Evolutionary conservation across 2,888 invertebrate species (phyloP), one percentile per base, ranked within the genome.

Genomic region (Hyppa rectilinea): DNA sequence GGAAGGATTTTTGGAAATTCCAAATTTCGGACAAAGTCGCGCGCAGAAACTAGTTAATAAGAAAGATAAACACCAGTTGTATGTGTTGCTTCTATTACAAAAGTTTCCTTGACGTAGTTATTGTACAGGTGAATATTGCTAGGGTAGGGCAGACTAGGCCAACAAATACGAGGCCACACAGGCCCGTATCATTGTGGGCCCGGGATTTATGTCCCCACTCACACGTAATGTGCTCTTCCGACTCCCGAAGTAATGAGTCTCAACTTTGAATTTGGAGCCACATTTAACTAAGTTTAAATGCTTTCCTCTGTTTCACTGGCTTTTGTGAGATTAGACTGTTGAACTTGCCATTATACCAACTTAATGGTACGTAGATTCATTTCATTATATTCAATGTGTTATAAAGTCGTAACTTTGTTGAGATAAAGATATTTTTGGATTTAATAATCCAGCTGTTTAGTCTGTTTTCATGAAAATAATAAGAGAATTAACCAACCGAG

Each of bases 221-320:
- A 68, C 69, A 66, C 56, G 62, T 81, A 77, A 83, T 77, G 71
- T 71, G 69, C 64, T 64, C 76, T 76, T 76, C 80, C 73, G 45
- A 71, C 63, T 68, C 23, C 78, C 55, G 23, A 55, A 80, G 61
- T 84, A 84, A 76, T 80, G 76, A 74, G 64, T 58, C 61, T 67
- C 52, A 74, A 82, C 82, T 84, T 82, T 68, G 73, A 71, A 82
- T 80, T 84, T 66, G 61, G 71, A 84, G 69, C 67, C 75, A 82
- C 84, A 69, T 75, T 75, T 70, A 79, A 63, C 69, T n/a, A 70
- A 84, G 69, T 84, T 84, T 84, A 71, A 78, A 65, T 36, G 78
- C 50, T 56, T 74, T 65, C 31, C 60, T 45, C 55, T 84, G 80
- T 80, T 82, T 77, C 68, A 60, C 56, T 71, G 67, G 61, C 64